A percentile compares a stretch with the other conserved stretches of the same genome.
These are phyloP conservation scores for Typhlichthys eigenmanni DNA, from an alignment of 2,797 vertebrate species.

Conservation along the genomic window DNA sequence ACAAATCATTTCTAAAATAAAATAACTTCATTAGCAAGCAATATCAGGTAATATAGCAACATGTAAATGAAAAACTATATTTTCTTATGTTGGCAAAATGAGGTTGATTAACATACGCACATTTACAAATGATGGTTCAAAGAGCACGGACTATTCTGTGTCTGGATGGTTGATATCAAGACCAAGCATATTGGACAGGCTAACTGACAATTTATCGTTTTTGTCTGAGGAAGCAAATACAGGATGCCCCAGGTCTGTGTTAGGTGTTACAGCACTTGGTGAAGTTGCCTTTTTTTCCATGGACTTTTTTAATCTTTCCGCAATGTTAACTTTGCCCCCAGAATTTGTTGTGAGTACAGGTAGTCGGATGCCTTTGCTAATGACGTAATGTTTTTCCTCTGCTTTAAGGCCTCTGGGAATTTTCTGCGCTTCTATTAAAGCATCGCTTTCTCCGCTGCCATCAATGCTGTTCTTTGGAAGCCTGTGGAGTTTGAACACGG, in stretches of 20 bases:
- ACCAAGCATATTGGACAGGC: conserved; percentile 77
- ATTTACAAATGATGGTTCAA: conserved; percentile 34
- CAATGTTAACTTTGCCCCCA: conserved; percentile 62
- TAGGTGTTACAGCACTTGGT: conserved; percentile 51
- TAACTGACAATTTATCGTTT: conserved; percentile 58
- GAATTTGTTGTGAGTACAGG: conserved; percentile 36
- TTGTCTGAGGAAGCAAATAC: conserved; percentile 37
- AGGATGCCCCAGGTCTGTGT: conserved; percentile 35
- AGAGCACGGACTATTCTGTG: conserved; percentile 15
- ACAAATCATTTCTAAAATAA: conserved; percentile 42
- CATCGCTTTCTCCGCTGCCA: conserved; percentile 7
- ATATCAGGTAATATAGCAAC: conserved; percentile 1
- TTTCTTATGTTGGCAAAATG: conserved; percentile 19
- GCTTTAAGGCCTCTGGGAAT: conserved; percentile 9
- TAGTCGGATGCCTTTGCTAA: conserved; percentile 62
- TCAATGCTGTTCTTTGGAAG: conserved; percentile 55
- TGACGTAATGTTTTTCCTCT: conserved; percentile 49
- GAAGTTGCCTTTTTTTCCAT: conserved; percentile 41
- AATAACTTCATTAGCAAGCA: conserved; percentile 8
- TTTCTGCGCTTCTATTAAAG: conserved; percentile 35
- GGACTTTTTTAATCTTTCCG: conserved; percentile 68
- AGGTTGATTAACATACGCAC: conserved; percentile 25
- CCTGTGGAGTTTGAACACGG: conserved; percentile 70
- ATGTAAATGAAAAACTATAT: conserved; percentile 14
- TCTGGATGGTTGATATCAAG: conserved; percentile 47